A percentile compares a stretch with the other conserved stretches of the same genome.
Evolutionary conservation across 2,797 vertebrate species (phyloP).

Genomic region (Pangasius krempfi): DNA sequence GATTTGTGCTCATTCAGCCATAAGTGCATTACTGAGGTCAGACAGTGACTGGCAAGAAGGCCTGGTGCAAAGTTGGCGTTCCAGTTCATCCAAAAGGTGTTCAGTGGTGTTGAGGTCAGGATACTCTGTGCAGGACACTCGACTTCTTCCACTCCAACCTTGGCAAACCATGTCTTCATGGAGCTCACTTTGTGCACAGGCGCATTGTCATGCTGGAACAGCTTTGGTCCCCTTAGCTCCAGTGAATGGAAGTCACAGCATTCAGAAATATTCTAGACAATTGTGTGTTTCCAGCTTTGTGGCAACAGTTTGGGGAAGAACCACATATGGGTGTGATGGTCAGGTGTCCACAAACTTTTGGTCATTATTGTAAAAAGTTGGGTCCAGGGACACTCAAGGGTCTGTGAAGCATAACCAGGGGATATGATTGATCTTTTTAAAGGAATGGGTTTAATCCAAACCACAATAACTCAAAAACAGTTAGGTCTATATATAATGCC

Average conservation of each 20-base stretch:
- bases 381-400: too few species aligned
- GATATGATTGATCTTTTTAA: too few species aligned
- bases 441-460: neutral
- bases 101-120: neutral
- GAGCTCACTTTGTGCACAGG: neutral
- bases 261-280: neutral
- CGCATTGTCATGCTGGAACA: neutral
- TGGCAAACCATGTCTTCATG: neutral
- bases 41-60: neutral
- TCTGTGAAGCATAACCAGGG: too few species aligned
- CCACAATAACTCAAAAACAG: neutral
- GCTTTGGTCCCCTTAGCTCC: neutral
- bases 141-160: neutral
- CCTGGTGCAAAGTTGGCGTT: too few species aligned
- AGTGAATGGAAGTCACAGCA: neutral
- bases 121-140: neutral
- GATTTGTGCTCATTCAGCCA: neutral
- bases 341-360: neutral
- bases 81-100: too few species aligned
- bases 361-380: neutral
- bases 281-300: neutral
- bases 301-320: neutral
- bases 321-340: neutral
- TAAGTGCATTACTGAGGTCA: neutral
- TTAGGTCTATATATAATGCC: neutral